A percentile compares a stretch with the other conserved stretches of the same genome.
Conservation (phyloP, 2,888 invertebrate species). For the Nomada goodeniana region DNA sequence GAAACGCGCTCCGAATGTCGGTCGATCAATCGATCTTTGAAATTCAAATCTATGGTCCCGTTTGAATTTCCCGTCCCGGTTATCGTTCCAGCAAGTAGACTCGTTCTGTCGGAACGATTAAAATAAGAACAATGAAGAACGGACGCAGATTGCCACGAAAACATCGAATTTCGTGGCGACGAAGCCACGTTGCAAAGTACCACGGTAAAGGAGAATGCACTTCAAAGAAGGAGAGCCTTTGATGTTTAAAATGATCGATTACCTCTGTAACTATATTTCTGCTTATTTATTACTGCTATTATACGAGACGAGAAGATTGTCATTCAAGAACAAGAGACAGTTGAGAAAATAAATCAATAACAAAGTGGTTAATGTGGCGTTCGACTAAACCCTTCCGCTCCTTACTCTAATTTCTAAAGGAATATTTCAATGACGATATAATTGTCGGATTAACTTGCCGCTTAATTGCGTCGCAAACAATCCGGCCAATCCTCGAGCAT, state of each 20-base stretch:
- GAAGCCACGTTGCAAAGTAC: neutral
- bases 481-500: no score
- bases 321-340: no score
- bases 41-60: neutral
- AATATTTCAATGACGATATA: neutral
- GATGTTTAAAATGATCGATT: neutral
- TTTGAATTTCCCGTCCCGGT: conserved; percentile 9
- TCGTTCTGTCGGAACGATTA: neutral
- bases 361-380: no score
- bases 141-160: neutral
- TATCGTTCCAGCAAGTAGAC: neutral
- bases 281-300: no score
- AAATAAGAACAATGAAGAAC: neutral
- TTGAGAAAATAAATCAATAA: no score
- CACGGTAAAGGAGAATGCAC: neutral
- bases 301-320: no score
- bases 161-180: neutral
- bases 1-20: neutral
- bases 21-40: neutral
- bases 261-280: neutral
- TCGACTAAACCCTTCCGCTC: neutral
- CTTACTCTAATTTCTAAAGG: neutral
- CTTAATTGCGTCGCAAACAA: no score
- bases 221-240: neutral
- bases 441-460: no score